A percentile compares a stretch with the other conserved stretches of the same genome.
Evolutionary conservation across 2,113 vertebrate genomes (phyloP).

Genomic region (Pelmatolapia mariae): DNA sequence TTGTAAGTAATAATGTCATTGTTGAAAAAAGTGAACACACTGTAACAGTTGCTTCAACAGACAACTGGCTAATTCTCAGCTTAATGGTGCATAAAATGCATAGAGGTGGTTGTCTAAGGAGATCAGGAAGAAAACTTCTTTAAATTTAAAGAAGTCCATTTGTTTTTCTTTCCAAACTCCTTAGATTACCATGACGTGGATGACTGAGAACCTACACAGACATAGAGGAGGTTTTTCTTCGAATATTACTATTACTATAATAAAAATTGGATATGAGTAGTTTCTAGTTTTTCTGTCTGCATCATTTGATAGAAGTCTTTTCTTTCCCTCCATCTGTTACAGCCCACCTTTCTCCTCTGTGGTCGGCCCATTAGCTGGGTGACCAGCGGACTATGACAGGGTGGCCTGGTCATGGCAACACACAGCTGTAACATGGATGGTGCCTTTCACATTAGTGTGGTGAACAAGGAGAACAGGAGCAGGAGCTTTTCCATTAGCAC

Average conservation of each 20-base stretch:
- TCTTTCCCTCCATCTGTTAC: slow-evolving; percentile 51
- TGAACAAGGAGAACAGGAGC: slow-evolving; percentile 80
- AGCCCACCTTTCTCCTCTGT: slow-evolving; percentile 64
- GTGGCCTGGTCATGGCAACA: slow-evolving; percentile 81
- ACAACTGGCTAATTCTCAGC: not conserved
- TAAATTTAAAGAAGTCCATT: not conserved
- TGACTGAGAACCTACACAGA: not conserved
- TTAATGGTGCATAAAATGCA: not conserved
- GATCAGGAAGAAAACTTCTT: not conserved
- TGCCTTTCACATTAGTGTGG: slow-evolving; percentile 86
- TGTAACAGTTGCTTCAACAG: not conserved
- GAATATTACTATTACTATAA: not conserved
- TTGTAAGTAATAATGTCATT: not conserved
- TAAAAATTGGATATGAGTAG: not conserved
- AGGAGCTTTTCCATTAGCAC: slow-evolving; percentile 98
- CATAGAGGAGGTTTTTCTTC: not conserved
- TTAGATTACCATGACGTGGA: not conserved
- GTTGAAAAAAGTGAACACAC: not conserved
- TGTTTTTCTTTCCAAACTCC: not conserved
- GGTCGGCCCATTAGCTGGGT: slow-evolving; percentile 96
- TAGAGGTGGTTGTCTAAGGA: not conserved
- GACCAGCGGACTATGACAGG: slow-evolving; percentile 95
- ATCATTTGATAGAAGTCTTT: slow-evolving; percentile 42
- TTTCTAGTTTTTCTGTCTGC: not conserved
- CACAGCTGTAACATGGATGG: slow-evolving; percentile 58